Conservation (phyloP, 1,140 invertebrate genomes). For the Cherax quadricarinatus region DNA sequence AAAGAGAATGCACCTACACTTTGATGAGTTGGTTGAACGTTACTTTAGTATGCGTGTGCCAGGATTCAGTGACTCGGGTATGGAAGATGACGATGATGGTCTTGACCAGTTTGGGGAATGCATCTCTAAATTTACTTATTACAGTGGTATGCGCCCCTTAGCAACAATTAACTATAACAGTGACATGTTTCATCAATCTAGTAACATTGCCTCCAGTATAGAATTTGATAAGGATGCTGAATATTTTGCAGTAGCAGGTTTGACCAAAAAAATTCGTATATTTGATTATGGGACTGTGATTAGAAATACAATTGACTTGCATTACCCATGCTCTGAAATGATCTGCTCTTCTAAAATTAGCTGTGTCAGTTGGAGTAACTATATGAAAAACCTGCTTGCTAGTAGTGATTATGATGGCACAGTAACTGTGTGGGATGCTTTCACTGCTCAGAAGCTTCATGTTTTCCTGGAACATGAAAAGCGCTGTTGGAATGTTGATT, state of each 20-base stretch:
- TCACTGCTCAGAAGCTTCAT: constrained; percentile 84
- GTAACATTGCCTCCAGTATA: constrained; percentile 94
- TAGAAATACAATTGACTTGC: constrained; percentile 89
- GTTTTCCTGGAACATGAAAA: constrained; percentile 95
- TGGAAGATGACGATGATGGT: constrained; percentile 74
- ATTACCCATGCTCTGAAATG: constrained; percentile 96
- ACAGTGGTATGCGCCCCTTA: constrained; percentile 86
- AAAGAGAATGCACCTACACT: constrained; percentile 89
- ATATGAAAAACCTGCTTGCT: constrained; percentile 91
- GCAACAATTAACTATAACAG: constrained; percentile 94
- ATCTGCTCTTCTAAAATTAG: constrained; percentile 96
- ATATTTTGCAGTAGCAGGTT: constrained; percentile 97
- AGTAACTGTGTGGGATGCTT: constrained; percentile 95
- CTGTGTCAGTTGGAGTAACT: constrained; percentile 96
- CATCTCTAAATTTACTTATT: constrained; percentile 92
- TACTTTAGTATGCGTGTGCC: constrained; percentile 88
- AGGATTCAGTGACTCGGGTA: constrained; percentile 79
- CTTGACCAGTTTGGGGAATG: constrained; percentile 89
- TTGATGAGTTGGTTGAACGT: constrained; percentile 92
- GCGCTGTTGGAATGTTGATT: constrained; percentile 97
- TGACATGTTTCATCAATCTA: constrained; percentile 92
- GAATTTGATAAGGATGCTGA: constrained; percentile 98
- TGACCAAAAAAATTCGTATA: constrained; percentile 96
- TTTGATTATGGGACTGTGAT: constrained; percentile 94
- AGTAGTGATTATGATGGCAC: constrained; percentile 98